A percentile compares a stretch with the other conserved stretches of the same genome.
Conservation (phyloP, 2,797 vertebrate genomes). For the Macropodus opercularis region DNA sequence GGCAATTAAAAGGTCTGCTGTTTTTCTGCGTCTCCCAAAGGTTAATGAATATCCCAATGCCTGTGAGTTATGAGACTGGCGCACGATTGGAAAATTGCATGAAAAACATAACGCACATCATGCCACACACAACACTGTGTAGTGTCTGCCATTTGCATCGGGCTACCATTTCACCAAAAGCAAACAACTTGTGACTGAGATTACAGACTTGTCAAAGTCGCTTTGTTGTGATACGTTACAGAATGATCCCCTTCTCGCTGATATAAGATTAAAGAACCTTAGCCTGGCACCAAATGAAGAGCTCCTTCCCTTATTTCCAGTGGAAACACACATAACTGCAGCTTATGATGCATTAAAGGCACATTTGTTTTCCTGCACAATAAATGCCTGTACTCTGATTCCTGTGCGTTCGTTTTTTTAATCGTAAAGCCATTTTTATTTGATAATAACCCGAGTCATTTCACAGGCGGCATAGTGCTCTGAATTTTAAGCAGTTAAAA, state of each 20-base stretch:
- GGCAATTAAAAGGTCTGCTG: conserved; percentile 83
- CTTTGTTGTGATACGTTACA: conserved; percentile 76
- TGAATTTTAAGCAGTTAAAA: conserved; percentile 56
- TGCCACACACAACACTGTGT: conserved; percentile 53
- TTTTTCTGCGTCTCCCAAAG: conserved; percentile 80
- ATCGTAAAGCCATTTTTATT: conserved; percentile 70
- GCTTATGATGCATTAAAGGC: conserved; percentile 69
- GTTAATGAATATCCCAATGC: conserved; percentile 82
- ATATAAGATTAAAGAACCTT: conserved; percentile 62
- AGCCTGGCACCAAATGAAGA: conserved; percentile 56
- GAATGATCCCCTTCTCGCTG: conserved; percentile 45
- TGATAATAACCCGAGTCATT: conserved; percentile 70
- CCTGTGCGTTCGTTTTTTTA: conserved; percentile 64
- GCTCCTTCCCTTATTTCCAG: conserved; percentile 70
- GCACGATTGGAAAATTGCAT: conserved; percentile 71
- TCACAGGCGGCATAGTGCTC: conserved; percentile 36
- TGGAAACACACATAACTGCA: conserved; percentile 72
- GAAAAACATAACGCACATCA: conserved; percentile 70
- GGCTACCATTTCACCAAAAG: conserved; percentile 64
- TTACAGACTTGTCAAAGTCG: conserved; percentile 77
- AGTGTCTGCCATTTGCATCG: conserved; percentile 59
- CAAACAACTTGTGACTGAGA: conserved; percentile 76
- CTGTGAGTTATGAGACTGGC: conserved; percentile 61
- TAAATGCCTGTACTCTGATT: conserved; percentile 65
- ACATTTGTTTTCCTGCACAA: conserved; percentile 69